These are phyloP conservation scores for Junonia oenone DNA, from an alignment of 2,888 invertebrate genomes.

Conservation along the genomic window DNA sequence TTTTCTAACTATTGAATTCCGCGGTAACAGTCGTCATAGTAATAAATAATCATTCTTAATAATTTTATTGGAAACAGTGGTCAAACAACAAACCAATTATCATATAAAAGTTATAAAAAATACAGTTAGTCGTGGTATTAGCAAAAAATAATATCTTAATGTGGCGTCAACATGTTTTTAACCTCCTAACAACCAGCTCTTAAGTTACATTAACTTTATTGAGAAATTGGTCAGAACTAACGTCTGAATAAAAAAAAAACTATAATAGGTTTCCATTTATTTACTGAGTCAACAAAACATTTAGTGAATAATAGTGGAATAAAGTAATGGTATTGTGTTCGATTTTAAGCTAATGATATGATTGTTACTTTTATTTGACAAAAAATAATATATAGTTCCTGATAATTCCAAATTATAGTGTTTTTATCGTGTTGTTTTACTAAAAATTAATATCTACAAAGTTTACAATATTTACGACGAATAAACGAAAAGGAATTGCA, in stretches of 20 bases:
- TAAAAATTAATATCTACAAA: no score
- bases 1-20: no score
- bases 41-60: constrained; percentile 12
- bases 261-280: background rate
- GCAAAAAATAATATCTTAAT: constrained; percentile 8
- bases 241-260: background rate
- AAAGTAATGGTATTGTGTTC: no score
- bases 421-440: no score
- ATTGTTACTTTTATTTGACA: no score
- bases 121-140: constrained; percentile 25
- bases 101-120: constrained; percentile 21
- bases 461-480: no score
- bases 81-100: constrained; percentile 27
- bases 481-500: no score
- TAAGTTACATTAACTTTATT: background rate
- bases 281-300: background rate
- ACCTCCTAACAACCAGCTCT: background rate
- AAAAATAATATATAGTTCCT: no score
- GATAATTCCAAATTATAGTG: no score
- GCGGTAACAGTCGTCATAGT: no score
- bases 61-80: constrained; percentile 17
- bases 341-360: no score
- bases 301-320: background rate
- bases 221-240: background rate
- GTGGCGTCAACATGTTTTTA: constrained; percentile 3